Base-by-base conservation (phyloP, 2,797 vertebrate species). In the Cryptoprocta ferox region DNA sequence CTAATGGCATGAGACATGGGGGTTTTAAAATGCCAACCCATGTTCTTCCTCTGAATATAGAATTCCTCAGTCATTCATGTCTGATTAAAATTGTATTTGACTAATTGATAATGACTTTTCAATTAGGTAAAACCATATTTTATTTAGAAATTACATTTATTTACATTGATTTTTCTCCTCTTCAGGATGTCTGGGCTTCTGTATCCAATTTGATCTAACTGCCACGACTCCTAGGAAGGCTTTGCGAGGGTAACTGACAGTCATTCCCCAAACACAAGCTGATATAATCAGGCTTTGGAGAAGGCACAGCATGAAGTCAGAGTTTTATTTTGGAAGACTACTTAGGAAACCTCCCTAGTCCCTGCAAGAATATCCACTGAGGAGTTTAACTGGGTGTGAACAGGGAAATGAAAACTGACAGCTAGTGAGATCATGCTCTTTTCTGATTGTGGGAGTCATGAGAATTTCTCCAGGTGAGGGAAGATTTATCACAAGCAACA, bases 91-190 rank as follows among this genome's bases (percentile, higher is more conserved):
- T 65, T 96, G 70, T 88, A 95, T 89, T 94, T 97, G 97, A 94
- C 96, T 50, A 24, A 96, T 89, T 96, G 88, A 94, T 98, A 97
- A 96, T 94, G 96, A 96, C 93, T 97, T 98, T 98, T 97, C 96
- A 98, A 95, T 98, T 98, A 97, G 87, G 96, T 87, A 97, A 98
- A 95, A 97, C 97, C 93, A 94, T 97, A 98, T 98, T 97, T 97
- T 94, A 94, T 98, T 98, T 97, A 78, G 97, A 98, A 98, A 94
- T 97, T 93, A 91, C 95, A 97, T 97, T 96, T 97, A 98, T 98
- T 98, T 98, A 80, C 92, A 96, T 97, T 96, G 94, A 96, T 98
- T 97, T 97, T 97, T 91, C 79, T 97, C 89, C 81, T 97, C 76
- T 91, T 95, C 59, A 78, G 70, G 73, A 97, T 87, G 84, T 95